A percentile compares a stretch with the other conserved stretches of the same genome.
Conservation (phyloP, 2,888 invertebrate genomes). For the Caenorhabditis virilis region DNA sequence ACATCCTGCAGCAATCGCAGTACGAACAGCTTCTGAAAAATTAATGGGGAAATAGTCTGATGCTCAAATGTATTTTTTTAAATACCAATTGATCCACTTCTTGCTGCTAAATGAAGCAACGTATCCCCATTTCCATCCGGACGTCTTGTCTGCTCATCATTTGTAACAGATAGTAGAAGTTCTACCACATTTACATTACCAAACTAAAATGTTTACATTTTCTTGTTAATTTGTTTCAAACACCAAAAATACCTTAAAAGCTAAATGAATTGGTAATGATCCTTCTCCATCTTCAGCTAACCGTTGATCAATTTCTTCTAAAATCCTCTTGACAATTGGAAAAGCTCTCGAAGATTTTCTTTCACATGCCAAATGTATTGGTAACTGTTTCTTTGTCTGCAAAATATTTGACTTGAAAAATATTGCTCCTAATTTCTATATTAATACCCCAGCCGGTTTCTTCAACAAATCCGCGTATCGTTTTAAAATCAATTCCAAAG, state of each 20-base stretch:
- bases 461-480: slow-evolving; percentile 85
- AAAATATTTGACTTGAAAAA: slow-evolving; percentile 36
- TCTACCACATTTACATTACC: slow-evolving; percentile 94
- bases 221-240: not conserved
- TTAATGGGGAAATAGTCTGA: no score
- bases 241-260: slow-evolving; percentile 42
- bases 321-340: slow-evolving; percentile 84
- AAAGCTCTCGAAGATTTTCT: slow-evolving; percentile 90
- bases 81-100: slow-evolving; percentile 70
- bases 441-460: slow-evolving; percentile 78
- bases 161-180: slow-evolving; percentile 83
- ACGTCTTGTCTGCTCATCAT: slow-evolving; percentile 81
- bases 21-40: slow-evolving; percentile 46
- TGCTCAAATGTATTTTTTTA: no score
- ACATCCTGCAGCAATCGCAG: slow-evolving; percentile 72
- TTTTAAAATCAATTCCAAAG: slow-evolving; percentile 84
- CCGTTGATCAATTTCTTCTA: slow-evolving; percentile 87
- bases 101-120: slow-evolving; percentile 90
- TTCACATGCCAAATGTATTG: slow-evolving; percentile 91
- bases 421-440: not conserved
- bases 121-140: slow-evolving; percentile 80
- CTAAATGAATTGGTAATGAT: slow-evolving; percentile 62
- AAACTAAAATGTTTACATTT: slow-evolving; percentile 74
- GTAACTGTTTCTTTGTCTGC: slow-evolving; percentile 88
- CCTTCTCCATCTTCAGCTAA: slow-evolving; percentile 71